Evolutionary conservation across 2,888 invertebrate genomes (phyloP), one percentile per base, ranked within the genome.

Genomic region (Anthrax anthrax): DNA sequence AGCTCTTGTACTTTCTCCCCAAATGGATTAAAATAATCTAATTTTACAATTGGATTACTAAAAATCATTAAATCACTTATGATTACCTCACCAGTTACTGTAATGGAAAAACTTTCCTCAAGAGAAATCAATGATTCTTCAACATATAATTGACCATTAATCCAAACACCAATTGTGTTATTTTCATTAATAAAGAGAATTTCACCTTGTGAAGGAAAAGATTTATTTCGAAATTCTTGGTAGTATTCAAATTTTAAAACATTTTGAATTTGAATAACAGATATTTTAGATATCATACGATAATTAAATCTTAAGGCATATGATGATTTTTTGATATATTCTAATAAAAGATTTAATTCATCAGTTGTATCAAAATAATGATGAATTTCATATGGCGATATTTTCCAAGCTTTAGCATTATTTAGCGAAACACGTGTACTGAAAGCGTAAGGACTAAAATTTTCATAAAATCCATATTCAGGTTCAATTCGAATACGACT

Each of bases 391-490:
- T 36, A 40, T 1, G 47, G 43, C 6, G 47, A 36, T 29, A 47
- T 49, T 14, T 12, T 27, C 49, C 49, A 49, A 2, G 38, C 18
- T 1, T 9, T 18, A 9, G 23, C 19, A 5, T 37, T 8, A 4
- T 14, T 32, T 13, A 47, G 23, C 6, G 42, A 42, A 47, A 47
- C 47, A 19, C 47, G 47, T 29, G 37, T 37, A n/a, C 16, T 42
- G 10, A 49, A 49, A 5, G 49, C 18, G 32, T 42, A 42, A 2
- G 44, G 44, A 5, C 41, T 6, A 42, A 49, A 49, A 38, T 49
- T 43, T 32, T 49, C 49, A 12, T 47, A 49, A 23, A 49, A 44
- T 6, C 49, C 49, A 17, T 19, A 27, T 23, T 49, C 44, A 14
- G 49, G 49, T 23, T 34, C 14, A 4, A 49, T 37, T 27, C 13